These are phyloP conservation scores for Cataglyphis hispanica DNA, from an alignment of 1,140 invertebrate genomes.

Conservation along the genomic window DNA sequence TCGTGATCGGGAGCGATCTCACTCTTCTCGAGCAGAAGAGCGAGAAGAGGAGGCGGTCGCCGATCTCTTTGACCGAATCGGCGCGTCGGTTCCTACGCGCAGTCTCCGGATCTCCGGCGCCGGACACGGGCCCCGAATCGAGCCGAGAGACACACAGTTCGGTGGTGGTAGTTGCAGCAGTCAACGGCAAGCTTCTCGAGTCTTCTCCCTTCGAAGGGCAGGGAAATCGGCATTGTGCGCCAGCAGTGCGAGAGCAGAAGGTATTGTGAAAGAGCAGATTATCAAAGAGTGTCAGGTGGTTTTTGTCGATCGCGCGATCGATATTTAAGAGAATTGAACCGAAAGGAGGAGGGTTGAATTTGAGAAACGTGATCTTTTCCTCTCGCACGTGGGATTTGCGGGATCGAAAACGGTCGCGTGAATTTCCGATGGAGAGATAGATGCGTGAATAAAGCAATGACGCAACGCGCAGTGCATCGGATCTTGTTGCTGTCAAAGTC, in stretches of 20 bases:
- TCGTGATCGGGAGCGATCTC: constrained; percentile 13
- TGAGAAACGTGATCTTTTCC: no score
- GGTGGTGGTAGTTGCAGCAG: background rate
- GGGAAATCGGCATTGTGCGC: background rate
- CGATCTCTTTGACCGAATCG: background rate
- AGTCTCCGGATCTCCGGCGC: background rate
- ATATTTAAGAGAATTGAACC: background rate
- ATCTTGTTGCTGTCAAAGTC: no score
- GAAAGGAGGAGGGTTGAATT: no score
- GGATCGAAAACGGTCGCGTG: no score
- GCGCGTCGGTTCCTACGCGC: constrained; percentile 1
- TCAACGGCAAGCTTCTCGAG: background rate
- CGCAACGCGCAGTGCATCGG: no score
- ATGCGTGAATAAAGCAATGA: no score
- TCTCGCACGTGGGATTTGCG: no score
- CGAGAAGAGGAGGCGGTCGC: background rate
- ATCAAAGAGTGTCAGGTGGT: background rate
- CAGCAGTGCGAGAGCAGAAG: background rate
- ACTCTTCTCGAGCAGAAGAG: background rate
- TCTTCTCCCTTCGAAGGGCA: no score
- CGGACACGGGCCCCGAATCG: background rate
- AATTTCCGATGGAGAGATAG: no score
- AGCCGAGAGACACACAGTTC: background rate
- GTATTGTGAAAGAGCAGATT: background rate
- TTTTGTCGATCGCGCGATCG: constrained; percentile 20